Conservation (phyloP, 2,888 invertebrate genomes). For the Agonopterix subpropinquella region DNA sequence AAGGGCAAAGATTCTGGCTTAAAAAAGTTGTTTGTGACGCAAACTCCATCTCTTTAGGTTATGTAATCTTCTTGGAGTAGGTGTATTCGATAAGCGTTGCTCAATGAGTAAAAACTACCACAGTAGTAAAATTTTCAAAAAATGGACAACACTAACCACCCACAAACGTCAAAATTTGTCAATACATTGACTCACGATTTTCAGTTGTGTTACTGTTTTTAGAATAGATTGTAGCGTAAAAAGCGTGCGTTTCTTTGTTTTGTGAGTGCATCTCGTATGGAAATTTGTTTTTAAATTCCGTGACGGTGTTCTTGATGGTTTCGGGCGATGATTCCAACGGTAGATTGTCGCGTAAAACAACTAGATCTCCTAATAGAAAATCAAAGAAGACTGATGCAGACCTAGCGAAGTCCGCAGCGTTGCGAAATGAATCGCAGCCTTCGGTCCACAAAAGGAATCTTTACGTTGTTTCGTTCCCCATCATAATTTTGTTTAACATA, state of each 20-base stretch:
- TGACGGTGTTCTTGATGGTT: constrained; percentile 72
- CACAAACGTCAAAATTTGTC: constrained; percentile 8
- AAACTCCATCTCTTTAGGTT: too few species aligned
- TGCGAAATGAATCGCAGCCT: constrained; percentile 77
- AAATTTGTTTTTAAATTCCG: constrained; percentile 55
- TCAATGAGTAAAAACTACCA: neutral
- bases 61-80: too few species aligned
- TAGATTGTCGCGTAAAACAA: constrained; percentile 80
- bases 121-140: neutral
- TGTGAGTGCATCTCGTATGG: constrained; percentile 47
- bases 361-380: constrained; percentile 79
- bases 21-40: too few species aligned
- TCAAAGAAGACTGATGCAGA: constrained; percentile 78
- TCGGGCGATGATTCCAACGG: constrained; percentile 76
- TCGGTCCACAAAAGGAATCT: constrained; percentile 92
- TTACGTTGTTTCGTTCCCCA: constrained; percentile 91
- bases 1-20: too few species aligned
- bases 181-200: constrained; percentile 6
- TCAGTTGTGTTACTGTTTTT: constrained; percentile 34
- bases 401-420: constrained; percentile 77
- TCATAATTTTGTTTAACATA: constrained; percentile 90
- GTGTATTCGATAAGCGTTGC: too few species aligned
- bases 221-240: constrained; percentile 47
- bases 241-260: constrained; percentile 56
- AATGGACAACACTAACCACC: neutral